Evolutionary conservation across 2,888 invertebrate genomes (phyloP), one percentile per base, ranked within the genome.

Genomic region (Pyrrhosoma nymphula): DNA sequence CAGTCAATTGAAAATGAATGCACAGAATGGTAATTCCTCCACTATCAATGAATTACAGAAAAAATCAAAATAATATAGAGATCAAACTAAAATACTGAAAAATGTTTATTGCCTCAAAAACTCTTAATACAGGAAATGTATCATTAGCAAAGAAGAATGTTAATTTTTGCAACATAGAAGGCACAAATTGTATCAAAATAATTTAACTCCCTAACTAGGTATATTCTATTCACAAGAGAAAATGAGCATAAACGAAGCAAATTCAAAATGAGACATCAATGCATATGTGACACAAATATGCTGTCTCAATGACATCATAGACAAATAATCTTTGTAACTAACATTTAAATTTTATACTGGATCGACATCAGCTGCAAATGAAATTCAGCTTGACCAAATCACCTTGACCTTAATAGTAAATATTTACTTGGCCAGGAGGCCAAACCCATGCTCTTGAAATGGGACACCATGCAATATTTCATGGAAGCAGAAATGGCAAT

Each of bases 131-230:
- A 91, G 91, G 63, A 60, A 91, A 18, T 91, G 60, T 91, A 91
- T 63, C 35, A 47, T 91, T 47, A 47, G 47, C 47, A n/a, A 91
- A n/a, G 35, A n/a, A 55, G 69, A 93, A 75, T 69, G 39, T 93
- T 93, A 93, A n/a, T 30, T 39, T 93, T 69, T 30, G 47, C 23
- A 56, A 93, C 26, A 55, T 47, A 75, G 69, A 39, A 93, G 30
- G 47, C 75, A 93, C 63, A 47, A 93, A 93, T n/a, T 69, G 93
- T 93, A 93, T 93, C 93, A 93, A 93, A 93, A 93, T 93, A 93
- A 93, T 26, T 93, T 39, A 93, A 93, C 35, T 75, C 47, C n/a
- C 63, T 47, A 26, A 63, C 26, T n/a, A 60, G 56, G n/a, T n/a
- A n/a, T 56, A 63, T 47, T 69, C 93, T 93, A 55, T 12, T 47